phyloP scores from a whole-genome alignment of 2,797 vertebrate genomes.

The Rhynchonycteris naso region DNA sequence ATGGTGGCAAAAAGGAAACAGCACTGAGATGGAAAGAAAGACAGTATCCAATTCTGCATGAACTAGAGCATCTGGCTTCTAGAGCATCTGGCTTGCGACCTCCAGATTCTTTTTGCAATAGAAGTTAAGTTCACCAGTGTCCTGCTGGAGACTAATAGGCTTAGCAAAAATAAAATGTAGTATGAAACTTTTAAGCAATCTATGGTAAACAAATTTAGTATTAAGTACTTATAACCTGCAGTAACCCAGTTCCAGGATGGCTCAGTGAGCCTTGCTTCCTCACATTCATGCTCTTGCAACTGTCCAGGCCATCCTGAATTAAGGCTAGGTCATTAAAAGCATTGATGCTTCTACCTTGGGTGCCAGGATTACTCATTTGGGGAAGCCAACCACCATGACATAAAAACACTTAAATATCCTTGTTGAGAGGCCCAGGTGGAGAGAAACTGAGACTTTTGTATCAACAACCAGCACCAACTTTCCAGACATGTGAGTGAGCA shows the following conservation, averaged over 20 bases:
- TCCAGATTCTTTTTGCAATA: background rate
- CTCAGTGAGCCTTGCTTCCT: background rate
- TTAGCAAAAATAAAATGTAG: background rate
- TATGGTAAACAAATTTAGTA: background rate
- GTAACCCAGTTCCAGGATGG: background rate
- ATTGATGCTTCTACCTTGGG: background rate
- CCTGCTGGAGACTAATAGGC: background rate
- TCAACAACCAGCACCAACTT: background rate
- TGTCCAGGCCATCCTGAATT: background rate
- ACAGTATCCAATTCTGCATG: background rate
- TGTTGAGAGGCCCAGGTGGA: background rate
- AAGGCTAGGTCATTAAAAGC: background rate
- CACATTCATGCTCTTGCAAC: fast-evolving
- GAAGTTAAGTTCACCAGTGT: background rate
- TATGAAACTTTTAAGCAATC: background rate
- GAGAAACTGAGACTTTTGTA: background rate
- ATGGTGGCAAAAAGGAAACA: background rate
- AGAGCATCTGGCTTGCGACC: background rate
- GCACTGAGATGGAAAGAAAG: background rate
- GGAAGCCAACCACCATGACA: background rate
- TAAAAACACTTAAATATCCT: background rate
- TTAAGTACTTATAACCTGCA: background rate
- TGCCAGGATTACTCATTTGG: background rate
- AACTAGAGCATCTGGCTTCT: background rate
- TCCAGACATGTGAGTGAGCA: fast-evolving